Evolutionary conservation across 2,113 vertebrate genomes (phyloP).

Genomic region (Apodemus speciosus): DNA sequence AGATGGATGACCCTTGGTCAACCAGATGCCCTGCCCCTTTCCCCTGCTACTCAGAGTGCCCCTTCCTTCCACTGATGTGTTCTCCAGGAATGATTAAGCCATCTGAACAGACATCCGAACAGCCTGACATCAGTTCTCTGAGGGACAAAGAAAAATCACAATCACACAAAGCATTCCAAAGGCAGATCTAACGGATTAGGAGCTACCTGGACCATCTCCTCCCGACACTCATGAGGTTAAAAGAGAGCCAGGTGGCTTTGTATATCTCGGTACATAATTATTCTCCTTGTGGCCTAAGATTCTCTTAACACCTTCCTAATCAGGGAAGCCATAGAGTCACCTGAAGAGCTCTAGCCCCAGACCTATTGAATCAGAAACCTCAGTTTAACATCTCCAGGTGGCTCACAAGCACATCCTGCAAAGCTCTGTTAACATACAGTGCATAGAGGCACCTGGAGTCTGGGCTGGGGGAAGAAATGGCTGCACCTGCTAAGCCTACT

Average conservation of each 20-base stretch:
- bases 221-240: neutral
- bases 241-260: neutral
- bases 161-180: conserved; percentile 28
- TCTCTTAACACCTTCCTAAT: conserved; percentile 44
- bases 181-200: conserved; percentile 11
- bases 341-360: neutral
- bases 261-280: neutral
- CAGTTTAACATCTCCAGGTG: conserved; percentile 32
- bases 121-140: neutral
- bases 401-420: neutral
- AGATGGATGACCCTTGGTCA: neutral
- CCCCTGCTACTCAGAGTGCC: neutral
- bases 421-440: neutral
- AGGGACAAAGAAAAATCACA: neutral
- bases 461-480: neutral
- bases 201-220: neutral
- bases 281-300: conserved; percentile 5
- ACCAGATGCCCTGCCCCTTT: neutral
- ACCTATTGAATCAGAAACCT: neutral
- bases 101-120: neutral
- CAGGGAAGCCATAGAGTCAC: neutral
- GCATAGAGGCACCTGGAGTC: neutral
- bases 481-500: neutral
- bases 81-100: neutral
- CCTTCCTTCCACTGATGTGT: neutral